Base-by-base conservation (phyloP, 2,888 invertebrate species). In the Ctena decussata region DNA sequence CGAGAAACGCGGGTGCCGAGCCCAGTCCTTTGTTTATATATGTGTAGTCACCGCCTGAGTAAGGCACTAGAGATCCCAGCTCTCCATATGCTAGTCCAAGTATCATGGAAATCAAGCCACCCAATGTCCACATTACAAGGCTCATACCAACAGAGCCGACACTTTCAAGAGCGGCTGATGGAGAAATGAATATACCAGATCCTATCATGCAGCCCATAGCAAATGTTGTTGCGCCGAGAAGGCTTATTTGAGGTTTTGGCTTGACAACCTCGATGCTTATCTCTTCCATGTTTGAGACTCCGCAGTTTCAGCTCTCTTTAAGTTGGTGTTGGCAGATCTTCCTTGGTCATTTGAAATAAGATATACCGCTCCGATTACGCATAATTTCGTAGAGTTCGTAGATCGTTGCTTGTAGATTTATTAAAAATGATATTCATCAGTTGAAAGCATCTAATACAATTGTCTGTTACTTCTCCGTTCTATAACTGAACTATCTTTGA, bases 81-180 rank as follows among this genome's bases (percentile, higher is more conserved):
- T 87, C 86, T 18, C 79, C 84, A 70, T 84, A 84, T n/a, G 82
- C 81, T 18, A 87, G 75, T 21, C 79, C 86, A 21, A 79, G 35
- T 15, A 79, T 30, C 24, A 82, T 24, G 6, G 78, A 49, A 24
- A 87, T 37, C 15, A 84, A 8, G 18, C 86, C 86, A 44, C 75
- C 73, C 32, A 82, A 11, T 5, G 30, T 21, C 86, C 86, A 87
- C 3, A 82, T 65, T 21, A 87, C 37, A 12, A 87, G 60, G 35
- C 82, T 87, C 73, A 72, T 71, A 12, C 71, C 71, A 41, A 71
- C 39, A 37, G 71, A 71, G 1, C 71, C 71, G 1, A 37, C 71
- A 37, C 24, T 71, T 30, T 71, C 24, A 8, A 71, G 41, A 37
- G 71, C 71, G 6, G 37, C 39, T 3, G 37, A 37, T 2, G 71